Conservation (phyloP, 2,888 invertebrate genomes). For the Trisateles emortualis region DNA sequence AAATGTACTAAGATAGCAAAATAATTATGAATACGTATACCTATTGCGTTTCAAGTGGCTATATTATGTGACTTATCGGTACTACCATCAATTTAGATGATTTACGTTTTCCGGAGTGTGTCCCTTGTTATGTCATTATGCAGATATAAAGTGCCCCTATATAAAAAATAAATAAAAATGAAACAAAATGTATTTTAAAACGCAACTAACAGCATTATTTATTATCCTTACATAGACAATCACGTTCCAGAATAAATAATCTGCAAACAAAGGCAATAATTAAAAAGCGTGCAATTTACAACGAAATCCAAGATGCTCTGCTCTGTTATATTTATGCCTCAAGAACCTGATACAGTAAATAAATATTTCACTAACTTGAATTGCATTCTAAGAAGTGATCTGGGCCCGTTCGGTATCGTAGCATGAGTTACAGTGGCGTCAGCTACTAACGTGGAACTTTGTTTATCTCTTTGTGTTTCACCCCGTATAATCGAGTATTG, state of each 20-base stretch:
- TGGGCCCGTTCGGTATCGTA: slow-evolving; percentile 59
- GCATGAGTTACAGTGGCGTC: slow-evolving; percentile 68
- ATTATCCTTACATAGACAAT: slow-evolving; percentile 20
- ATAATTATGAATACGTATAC: too few species aligned
- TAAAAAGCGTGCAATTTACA: slow-evolving; percentile 60
- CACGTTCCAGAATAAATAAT: slow-evolving; percentile 32
- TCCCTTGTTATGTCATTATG: too few species aligned
- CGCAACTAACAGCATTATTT: slow-evolving; percentile 13
- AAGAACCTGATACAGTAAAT: slow-evolving; percentile 80
- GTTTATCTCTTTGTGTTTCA: slow-evolving; percentile 56
- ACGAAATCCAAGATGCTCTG: slow-evolving; percentile 62
- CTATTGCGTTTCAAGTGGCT: too few species aligned
- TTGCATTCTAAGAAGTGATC: slow-evolving; percentile 78
- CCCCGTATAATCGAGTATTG: slow-evolving; percentile 54
- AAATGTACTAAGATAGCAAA: too few species aligned
- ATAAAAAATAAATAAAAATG: too few species aligned
- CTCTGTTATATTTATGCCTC: slow-evolving; percentile 62
- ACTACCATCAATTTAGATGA: too few species aligned
- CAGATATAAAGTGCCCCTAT: too few species aligned
- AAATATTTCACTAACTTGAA: slow-evolving; percentile 78
- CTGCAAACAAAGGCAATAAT: slow-evolving; percentile 55
- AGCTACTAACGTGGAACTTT: slow-evolving; percentile 65
- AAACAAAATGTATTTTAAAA: too few species aligned
- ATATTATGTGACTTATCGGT: too few species aligned
- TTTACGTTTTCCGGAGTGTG: too few species aligned